These are phyloP conservation scores for Tachina lurida DNA, from an alignment of 2,888 invertebrate species.

Conservation along the genomic window DNA sequence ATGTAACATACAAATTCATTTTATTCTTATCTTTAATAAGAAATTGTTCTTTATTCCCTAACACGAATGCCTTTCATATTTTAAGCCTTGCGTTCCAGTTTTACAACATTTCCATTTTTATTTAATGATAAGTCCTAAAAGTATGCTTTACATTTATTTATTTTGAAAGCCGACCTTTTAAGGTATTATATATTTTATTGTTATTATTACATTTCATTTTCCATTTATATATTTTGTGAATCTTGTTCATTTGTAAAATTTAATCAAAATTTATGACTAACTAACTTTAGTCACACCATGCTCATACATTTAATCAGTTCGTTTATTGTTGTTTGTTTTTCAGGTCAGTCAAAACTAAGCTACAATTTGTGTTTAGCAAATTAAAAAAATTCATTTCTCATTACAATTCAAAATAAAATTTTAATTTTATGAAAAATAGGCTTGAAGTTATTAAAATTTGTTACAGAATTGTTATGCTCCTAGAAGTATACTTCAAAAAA, in stretches of 20 bases:
- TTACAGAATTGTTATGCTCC: too few relatives aligned
- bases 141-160: constrained; percentile 11
- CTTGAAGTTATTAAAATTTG: too few relatives aligned
- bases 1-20: constrained; percentile 5
- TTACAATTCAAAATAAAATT: too few relatives aligned
- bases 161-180: constrained; percentile 1
- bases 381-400: too few relatives aligned
- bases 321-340: neutral
- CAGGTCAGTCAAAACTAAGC: neutral
- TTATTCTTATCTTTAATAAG: constrained; percentile 21
- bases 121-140: constrained; percentile 39
- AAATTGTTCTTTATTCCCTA: neutral
- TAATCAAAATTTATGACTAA: constrained; percentile 69
- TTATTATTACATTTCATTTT: neutral
- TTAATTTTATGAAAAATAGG: too few relatives aligned
- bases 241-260: constrained; percentile 21
- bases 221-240: neutral
- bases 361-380: too few relatives aligned
- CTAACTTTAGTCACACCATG: constrained; percentile 71
- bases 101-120: neutral
- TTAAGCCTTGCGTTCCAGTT: constrained; percentile 30
- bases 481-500: too few relatives aligned
- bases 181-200: neutral
- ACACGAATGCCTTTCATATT: constrained; percentile 20
- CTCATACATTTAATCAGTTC: constrained; percentile 54